Base-by-base conservation (phyloP, 2,888 invertebrate species). In the Dermolepida albohirtum region DNA sequence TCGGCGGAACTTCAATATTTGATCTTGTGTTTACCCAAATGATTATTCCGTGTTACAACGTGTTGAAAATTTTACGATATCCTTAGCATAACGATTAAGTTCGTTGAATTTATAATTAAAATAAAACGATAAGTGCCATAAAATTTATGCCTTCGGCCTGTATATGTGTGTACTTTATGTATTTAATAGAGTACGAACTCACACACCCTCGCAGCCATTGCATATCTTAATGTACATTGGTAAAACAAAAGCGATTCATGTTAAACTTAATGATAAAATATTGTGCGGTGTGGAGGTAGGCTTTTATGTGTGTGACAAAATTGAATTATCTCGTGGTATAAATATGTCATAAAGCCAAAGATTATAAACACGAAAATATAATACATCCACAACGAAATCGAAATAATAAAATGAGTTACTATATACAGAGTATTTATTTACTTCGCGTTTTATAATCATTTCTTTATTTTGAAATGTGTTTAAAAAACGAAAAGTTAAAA, bases 41-140 rank as follows among this genome's bases (percentile, higher is more conserved):
- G 59, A 59, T 59, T 59, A 59, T 59, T 59, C 59, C 29, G 16
- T 29, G 59, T 59, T 47, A 47, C 44, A 29, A 59, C 59, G 59
- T 59, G 59, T 59, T 59, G 59, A 59, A 59, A 59, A 59, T 59
- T 59, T 59, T 59, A 59, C 47, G 59, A 59, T 44, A 59, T 59
- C 47, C 47, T 59, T 47, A 59, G 59, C 34, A 34, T 59, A 29
- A 16, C 57, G 41, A 43, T 57, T 57, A 57, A 22, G n/a, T 57
- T 17, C 43, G 43, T 11, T 44, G n/a, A 41, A 44, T 44, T 57
- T 59, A 59, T 59, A 59, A 59, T 59, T 59, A 59, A 59, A 59
- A 59, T 29, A 59, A 59, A 59, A 59, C 44, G 59, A 59, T 59
- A 59, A 59, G 59, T 59, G 59, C 59, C 44, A 44, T 59, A 44